A percentile compares a stretch with the other conserved stretches of the same genome.
These are phyloP conservation scores for Ornithoptera alexandrae DNA, from an alignment of 2,888 invertebrate species.

Conservation along the genomic window DNA sequence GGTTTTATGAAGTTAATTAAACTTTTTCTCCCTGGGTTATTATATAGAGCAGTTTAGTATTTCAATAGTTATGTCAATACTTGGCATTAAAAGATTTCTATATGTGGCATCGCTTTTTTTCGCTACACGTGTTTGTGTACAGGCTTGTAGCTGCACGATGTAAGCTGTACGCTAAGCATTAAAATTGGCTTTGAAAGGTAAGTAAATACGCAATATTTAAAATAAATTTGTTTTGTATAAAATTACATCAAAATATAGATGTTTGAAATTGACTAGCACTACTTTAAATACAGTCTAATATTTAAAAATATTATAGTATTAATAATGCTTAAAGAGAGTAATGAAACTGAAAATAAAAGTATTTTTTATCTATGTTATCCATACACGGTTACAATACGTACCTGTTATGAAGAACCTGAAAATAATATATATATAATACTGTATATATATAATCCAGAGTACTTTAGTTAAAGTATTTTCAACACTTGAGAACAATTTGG, in stretches of 20 bases:
- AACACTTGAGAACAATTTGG: background rate
- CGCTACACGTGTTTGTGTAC: conserved; percentile 5
- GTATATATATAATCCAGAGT: too few relatives aligned
- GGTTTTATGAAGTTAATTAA: background rate
- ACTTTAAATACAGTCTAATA: background rate
- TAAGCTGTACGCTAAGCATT: background rate
- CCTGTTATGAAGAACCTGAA: too few relatives aligned
- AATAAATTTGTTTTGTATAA: too few relatives aligned
- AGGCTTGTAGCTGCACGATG: conserved; percentile 25
- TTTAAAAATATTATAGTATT: too few relatives aligned
- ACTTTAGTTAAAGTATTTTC: too few relatives aligned
- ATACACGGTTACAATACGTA: background rate
- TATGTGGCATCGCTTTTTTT: conserved; percentile 10
- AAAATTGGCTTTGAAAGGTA: conserved; percentile 5
- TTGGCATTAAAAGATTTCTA: background rate
- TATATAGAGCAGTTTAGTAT: background rate
- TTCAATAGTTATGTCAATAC: background rate
- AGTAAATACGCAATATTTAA: conserved; percentile 6
- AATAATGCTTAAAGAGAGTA: background rate
- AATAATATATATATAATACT: background rate
- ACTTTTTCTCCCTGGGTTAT: background rate
- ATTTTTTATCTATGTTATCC: background rate
- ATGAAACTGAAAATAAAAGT: background rate
- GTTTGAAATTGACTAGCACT: too few relatives aligned
- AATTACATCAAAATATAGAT: too few relatives aligned